Conservation (phyloP, 2,113 vertebrate species). For the Bufo gargarizans region DNA sequence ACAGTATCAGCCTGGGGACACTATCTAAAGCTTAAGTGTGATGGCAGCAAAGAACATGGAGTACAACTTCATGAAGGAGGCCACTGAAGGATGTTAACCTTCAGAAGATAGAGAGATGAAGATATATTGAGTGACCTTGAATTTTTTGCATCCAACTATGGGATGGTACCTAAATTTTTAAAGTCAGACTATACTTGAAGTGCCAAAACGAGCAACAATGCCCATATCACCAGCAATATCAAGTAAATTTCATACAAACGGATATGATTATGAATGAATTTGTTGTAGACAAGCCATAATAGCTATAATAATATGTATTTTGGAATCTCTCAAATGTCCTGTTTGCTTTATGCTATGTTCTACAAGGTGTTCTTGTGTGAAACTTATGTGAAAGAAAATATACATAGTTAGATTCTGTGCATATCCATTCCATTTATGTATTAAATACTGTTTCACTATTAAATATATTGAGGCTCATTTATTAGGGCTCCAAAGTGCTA, state of each 20-base stretch:
- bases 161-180: neutral
- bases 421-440: neutral
- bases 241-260: neutral
- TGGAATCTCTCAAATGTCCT: neutral
- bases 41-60: neutral
- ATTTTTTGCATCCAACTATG: neutral
- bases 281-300: neutral
- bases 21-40: conserved; percentile 72
- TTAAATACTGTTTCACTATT: neutral
- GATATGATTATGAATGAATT: neutral
- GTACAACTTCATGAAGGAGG: neutral
- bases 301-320: neutral
- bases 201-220: neutral
- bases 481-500: too few relatives aligned
- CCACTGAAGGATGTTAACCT: neutral
- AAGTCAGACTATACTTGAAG: too few relatives aligned
- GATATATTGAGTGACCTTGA: neutral
- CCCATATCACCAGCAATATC: neutral
- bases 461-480: neutral
- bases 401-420: neutral
- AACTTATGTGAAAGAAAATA: neutral
- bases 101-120: neutral
- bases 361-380: neutral
- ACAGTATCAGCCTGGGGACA: conserved; percentile 96
- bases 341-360: neutral